Evolutionary conservation across 1,140 invertebrate genomes (phyloP).

Genomic region (Conus betulinus): DNA sequence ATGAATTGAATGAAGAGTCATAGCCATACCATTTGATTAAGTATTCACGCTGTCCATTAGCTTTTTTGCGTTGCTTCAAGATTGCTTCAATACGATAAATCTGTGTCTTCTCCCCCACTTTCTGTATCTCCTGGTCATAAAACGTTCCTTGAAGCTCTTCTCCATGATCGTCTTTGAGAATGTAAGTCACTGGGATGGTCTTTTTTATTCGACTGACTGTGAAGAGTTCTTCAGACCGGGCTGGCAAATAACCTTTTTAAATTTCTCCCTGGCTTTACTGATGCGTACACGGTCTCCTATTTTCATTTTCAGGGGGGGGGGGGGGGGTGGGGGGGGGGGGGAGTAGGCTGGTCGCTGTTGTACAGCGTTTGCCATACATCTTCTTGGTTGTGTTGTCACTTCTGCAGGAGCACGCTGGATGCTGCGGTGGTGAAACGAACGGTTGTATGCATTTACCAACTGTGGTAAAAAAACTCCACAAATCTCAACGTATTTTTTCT

Average conservation of each 20-base stretch:
- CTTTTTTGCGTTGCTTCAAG: neutral
- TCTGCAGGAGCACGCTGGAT: slow-evolving; percentile 35
- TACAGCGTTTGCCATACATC: slow-evolving; percentile 23
- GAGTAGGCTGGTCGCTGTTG: neutral
- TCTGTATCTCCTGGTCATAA: neutral
- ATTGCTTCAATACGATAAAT: neutral
- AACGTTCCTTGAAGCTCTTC: neutral
- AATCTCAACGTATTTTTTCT: slow-evolving; percentile 73
- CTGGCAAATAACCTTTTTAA: neutral
- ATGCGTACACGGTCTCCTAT: neutral
- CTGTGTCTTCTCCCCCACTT: neutral
- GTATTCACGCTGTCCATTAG: neutral
- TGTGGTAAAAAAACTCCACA: slow-evolving; percentile 68
- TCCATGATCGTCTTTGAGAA: slow-evolving; percentile 4
- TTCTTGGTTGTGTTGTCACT: slow-evolving; percentile 15
- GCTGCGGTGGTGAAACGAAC: slow-evolving; percentile 71
- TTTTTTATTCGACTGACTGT: neutral
- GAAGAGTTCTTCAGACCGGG: slow-evolving; percentile 2
- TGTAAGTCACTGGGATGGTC: neutral
- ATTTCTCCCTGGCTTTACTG: too few relatives aligned
- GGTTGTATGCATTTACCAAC: slow-evolving; percentile 73
- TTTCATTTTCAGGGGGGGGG: neutral
- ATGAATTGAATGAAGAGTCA: slow-evolving; percentile 10
- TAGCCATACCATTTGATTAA: slow-evolving; percentile 12
- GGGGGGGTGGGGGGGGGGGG: too few relatives aligned